phyloP scores from a whole-genome alignment of 2,888 invertebrate species.

The Rhagophthalmus giganteus region DNA sequence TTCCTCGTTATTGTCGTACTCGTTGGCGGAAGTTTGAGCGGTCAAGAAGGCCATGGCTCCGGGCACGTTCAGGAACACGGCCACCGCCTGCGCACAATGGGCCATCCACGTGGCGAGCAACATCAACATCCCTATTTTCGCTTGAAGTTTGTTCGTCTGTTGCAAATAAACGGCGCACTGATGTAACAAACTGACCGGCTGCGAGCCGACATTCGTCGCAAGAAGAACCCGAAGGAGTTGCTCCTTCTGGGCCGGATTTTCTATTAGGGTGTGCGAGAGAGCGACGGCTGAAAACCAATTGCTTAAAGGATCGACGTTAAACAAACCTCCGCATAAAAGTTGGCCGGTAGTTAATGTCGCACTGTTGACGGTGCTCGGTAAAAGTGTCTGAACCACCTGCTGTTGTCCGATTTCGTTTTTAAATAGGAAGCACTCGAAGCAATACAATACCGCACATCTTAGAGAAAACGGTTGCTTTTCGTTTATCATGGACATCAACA shows the following conservation, averaged over 20 bases:
- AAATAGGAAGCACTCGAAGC: slow-evolving; percentile 93
- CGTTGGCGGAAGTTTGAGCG: slow-evolving; percentile 76
- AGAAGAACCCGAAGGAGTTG: slow-evolving; percentile 88
- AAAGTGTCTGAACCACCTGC: slow-evolving; percentile 85
- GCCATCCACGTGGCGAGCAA: slow-evolving; percentile 86
- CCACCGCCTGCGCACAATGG: slow-evolving; percentile 81
- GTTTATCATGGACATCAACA: slow-evolving; percentile 98
- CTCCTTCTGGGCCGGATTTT: slow-evolving; percentile 84
- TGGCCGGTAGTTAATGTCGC: slow-evolving; percentile 79
- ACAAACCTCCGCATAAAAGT: slow-evolving; percentile 88
- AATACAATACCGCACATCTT: slow-evolving; percentile 94
- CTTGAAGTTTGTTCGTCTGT: slow-evolving; percentile 78
- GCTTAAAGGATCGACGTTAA: slow-evolving; percentile 83
- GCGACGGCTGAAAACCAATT: slow-evolving; percentile 97
- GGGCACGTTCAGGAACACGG: slow-evolving; percentile 70
- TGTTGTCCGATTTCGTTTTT: slow-evolving; percentile 90
- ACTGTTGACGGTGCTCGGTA: slow-evolving; percentile 83
- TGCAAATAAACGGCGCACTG: slow-evolving; percentile 85
- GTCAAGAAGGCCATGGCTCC: slow-evolving; percentile 85
- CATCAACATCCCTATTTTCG: slow-evolving; percentile 88
- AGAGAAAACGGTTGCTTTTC: slow-evolving; percentile 90
- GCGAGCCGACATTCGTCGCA: slow-evolving; percentile 79
- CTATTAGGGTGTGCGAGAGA: slow-evolving; percentile 85
- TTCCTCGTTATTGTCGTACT: slow-evolving; percentile 89
- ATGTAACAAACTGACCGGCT: slow-evolving; percentile 86